Base-by-base conservation (phyloP, 2,888 invertebrate genomes). In the Tromatobia lineatoria region DNA sequence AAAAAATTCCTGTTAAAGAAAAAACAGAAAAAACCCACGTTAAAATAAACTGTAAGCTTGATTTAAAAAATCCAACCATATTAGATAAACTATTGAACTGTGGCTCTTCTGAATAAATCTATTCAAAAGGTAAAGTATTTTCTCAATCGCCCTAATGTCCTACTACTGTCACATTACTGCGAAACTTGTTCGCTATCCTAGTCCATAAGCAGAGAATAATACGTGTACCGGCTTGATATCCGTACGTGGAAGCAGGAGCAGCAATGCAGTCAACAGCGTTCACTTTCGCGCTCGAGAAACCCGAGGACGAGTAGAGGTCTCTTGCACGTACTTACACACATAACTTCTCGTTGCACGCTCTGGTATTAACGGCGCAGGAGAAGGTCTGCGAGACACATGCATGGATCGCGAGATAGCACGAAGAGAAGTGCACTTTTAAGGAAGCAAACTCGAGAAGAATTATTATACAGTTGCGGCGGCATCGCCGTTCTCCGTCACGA, bases 231-330 rank as follows among this genome's bases (percentile, higher is more conserved):
- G 50, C 47, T 29, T 61, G 34, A 69, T 38, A 59, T 61, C 59
- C 20, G 42, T 52, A 20, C 25, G 61, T 25, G 61, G 8, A 23
- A 23, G 66, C 66, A 45, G 42, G 66, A 67, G 47, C 47, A 15
- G 15, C 47, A 15, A n/a, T 25, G 67, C 45, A 23, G 8, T 18
- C 20, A 0, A n/a, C 42, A 45, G 45, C 76, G 69, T 77, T 77
- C 77, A 69, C 77, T 77, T 77, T 77, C 77, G 69, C 69, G 57
- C 45, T 54, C 59, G 77, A 70, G 59, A 57, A 67, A 45, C 45
- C 67, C 76, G 76, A 77, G 67, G 67, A 77, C 67, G 67, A 70
- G 67, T 69, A 45, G 47, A 50, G 25, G 57, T 25, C 64, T 61
- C 59, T 4, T 47, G 45, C 47, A 25, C 45, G 67, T 67, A 38